Percentiles rank a stretch among this genome's conserved stretches.
Conservation (phyloP, 2,113 vertebrate genomes). For the Zonotrichia leucophrys region DNA sequence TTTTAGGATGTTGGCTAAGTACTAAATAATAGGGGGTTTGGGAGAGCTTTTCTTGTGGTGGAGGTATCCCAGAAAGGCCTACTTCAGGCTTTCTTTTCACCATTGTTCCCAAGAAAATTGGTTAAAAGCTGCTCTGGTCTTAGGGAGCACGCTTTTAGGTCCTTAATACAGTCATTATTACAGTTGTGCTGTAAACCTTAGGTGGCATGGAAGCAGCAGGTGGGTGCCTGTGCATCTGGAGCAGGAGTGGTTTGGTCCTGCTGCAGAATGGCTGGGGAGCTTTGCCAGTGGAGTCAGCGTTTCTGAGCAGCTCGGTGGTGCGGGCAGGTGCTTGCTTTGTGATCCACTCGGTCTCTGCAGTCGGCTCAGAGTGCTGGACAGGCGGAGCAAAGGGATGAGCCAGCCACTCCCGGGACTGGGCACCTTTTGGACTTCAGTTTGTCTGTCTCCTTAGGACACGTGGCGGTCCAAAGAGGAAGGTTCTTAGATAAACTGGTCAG, state of each 20-base stretch:
- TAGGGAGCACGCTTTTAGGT: background rate
- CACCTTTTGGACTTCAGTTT: background rate
- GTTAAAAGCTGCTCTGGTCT: background rate
- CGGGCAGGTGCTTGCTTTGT: background rate
- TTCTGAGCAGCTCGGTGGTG: background rate
- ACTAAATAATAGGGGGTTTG: background rate
- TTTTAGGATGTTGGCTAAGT: background rate
- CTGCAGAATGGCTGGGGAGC: background rate
- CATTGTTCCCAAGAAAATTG: background rate
- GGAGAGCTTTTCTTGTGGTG: background rate
- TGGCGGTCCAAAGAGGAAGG: background rate
- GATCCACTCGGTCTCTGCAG: background rate
- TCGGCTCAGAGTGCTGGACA: accelerated
- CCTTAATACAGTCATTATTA: background rate
- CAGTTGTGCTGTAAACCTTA: background rate
- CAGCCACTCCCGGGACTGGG: background rate
- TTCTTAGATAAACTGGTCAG: background rate
- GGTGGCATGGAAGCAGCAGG: background rate
- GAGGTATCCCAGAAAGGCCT: background rate
- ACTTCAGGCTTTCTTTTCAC: background rate
- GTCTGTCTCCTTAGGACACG: background rate
- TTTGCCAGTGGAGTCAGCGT: accelerated
- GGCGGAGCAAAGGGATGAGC: background rate
- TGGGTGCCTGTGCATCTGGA: background rate
- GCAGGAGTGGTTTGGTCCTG: background rate